Conservation (phyloP, 1,140 invertebrate genomes). For the Brachionus koreanus region DNA sequence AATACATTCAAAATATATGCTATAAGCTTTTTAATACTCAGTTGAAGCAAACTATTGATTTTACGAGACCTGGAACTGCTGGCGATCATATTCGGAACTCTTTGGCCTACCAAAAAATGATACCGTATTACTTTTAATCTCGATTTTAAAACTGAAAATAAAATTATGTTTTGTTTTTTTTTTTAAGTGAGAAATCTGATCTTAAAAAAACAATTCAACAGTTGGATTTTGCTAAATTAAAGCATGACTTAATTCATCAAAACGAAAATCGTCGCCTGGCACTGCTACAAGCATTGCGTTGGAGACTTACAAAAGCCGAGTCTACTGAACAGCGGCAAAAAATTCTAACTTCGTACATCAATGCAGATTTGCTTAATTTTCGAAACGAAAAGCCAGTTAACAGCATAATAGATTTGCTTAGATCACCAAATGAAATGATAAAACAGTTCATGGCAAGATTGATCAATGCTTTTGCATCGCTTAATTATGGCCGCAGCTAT, state of each 20-base stretch:
- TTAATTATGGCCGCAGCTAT: conserved; percentile 49
- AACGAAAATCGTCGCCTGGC: conserved; percentile 60
- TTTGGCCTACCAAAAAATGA: conserved; percentile 49
- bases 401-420: conserved; percentile 48
- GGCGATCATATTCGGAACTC: conserved; percentile 53
- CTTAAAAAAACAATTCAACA: background rate
- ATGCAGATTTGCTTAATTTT: conserved; percentile 54
- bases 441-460: conserved; percentile 61
- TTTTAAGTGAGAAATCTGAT: conserved; percentile 42
- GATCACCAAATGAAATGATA: conserved; percentile 50
- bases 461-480: conserved; percentile 64
- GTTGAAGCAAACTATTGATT: conserved; percentile 52
- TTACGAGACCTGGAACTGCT: conserved; percentile 57
- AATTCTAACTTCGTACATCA: conserved; percentile 56
- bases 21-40: conserved; percentile 54
- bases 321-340: conserved; percentile 52
- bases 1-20: conserved; percentile 57
- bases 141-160: conserved; percentile 40
- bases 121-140: conserved; percentile 44
- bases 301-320: conserved; percentile 57
- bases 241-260: conserved; percentile 60
- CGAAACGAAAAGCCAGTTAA: background rate
- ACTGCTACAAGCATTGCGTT: conserved; percentile 66
- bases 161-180: conserved; percentile 47
- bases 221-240: conserved; percentile 64